Evolutionary conservation across 2,797 vertebrate genomes (phyloP).

Genomic region (Capromys pilorides): DNA sequence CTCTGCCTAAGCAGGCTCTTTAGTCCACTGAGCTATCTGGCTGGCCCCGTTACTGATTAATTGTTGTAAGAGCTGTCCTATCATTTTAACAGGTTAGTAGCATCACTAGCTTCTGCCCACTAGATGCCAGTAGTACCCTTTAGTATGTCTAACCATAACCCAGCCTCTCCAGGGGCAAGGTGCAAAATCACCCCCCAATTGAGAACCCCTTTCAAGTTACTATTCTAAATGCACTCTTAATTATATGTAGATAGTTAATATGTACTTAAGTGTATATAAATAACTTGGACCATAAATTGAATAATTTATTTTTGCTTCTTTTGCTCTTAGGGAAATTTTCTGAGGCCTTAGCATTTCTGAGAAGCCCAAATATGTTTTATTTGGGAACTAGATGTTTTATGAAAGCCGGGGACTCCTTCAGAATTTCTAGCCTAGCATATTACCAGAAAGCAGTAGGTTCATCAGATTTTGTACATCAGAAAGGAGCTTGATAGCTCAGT

Average conservation of each 20-base stretch:
- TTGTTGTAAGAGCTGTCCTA: neutral
- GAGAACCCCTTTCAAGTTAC: neutral
- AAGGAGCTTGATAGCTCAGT: neutral
- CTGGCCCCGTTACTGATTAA: neutral
- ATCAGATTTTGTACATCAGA: neutral
- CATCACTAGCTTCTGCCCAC: constrained; percentile 39
- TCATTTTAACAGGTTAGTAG: neutral
- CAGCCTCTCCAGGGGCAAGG: neutral
- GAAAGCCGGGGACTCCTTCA: constrained; percentile 6
- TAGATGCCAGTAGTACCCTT: constrained; percentile 50
- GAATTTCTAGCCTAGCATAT: constrained; percentile 17
- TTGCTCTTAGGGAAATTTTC: neutral
- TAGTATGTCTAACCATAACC: neutral
- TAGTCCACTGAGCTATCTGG: too few relatives aligned
- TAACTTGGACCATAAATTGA: constrained; percentile 17
- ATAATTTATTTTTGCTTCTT: neutral
- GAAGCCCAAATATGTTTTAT: constrained; percentile 23
- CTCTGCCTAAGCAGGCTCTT: too few relatives aligned
- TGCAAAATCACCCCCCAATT: neutral
- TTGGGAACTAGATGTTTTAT: constrained; percentile 23
- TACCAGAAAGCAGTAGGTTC: neutral
- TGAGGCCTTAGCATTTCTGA: neutral
- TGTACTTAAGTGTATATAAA: neutral
- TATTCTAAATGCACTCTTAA: neutral
- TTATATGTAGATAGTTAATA: neutral